These are phyloP conservation scores for Sphaeramia orbicularis DNA, from an alignment of 2,797 vertebrate genomes.

Conservation along the genomic window DNA sequence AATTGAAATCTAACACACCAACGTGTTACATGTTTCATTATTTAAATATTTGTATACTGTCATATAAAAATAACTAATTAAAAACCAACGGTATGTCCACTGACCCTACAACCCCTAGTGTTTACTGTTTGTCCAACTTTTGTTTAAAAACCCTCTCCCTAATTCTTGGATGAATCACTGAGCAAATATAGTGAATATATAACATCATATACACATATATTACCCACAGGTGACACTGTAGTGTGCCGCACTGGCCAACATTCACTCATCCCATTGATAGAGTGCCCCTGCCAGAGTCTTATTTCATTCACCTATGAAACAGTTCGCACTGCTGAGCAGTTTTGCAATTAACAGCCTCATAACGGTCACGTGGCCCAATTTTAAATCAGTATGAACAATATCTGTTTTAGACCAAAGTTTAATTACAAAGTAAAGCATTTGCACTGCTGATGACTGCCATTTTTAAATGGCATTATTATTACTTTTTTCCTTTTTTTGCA, in stretches of 20 bases:
- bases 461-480: conserved; percentile 80
- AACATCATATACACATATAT: not conserved
- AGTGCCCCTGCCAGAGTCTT: conserved; percentile 79
- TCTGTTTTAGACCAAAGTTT: conserved; percentile 87
- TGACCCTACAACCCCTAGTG: not conserved
- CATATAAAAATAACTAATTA: too few relatives aligned
- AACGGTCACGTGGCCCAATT: conserved; percentile 87
- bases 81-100: too few relatives aligned
- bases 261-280: conserved; percentile 75
- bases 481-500: conserved; percentile 32
- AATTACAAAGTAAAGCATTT: conserved; percentile 85
- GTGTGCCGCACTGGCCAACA: conserved; percentile 50
- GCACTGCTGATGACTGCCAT: conserved; percentile 79
- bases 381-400: conserved; percentile 85
- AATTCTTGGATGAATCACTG: conserved; percentile 36
- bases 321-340: conserved; percentile 88
- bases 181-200: conserved; percentile 22
- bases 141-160: conserved; percentile 6
- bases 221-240: conserved; percentile 72
- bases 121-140: conserved; percentile 16
- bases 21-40: conserved; percentile 19
- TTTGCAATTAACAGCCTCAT: conserved; percentile 86
- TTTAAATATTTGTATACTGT: too few relatives aligned
- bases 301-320: conserved; percentile 82
- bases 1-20: conserved; percentile 35